phyloP scores from a whole-genome alignment of 2,113 vertebrate genomes.

The Australoheros scitulus region DNA sequence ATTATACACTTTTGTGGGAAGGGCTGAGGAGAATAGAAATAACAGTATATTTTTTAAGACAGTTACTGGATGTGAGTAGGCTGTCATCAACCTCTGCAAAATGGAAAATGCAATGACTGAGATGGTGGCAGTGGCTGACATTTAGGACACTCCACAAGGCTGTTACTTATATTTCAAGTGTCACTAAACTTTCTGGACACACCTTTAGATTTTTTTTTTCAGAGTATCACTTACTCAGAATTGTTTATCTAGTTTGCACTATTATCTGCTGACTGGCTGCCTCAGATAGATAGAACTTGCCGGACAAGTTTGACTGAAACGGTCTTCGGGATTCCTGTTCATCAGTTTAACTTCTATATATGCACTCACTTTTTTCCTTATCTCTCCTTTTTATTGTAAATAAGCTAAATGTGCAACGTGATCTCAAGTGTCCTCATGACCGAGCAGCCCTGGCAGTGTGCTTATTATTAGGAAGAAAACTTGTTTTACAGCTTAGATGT shows the following conservation, averaged over 20 bases:
- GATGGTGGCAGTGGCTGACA: background rate
- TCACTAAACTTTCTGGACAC: background rate
- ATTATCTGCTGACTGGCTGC: background rate
- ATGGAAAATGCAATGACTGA: background rate
- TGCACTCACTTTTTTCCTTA: background rate
- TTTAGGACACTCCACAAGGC: background rate
- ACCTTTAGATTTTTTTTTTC: background rate
- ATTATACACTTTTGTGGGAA: background rate
- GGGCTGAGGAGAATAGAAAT: background rate
- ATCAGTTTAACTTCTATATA: background rate
- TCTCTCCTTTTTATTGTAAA: constrained; percentile 37
- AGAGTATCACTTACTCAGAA: background rate
- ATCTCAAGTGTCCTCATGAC: constrained; percentile 46
- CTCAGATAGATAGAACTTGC: constrained; percentile 5
- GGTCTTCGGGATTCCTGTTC: background rate
- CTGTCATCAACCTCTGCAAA: background rate
- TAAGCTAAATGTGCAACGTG: constrained; percentile 53
- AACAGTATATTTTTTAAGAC: background rate
- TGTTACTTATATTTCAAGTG: background rate
- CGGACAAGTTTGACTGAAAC: constrained; percentile 45
- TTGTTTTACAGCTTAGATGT: too few species aligned
- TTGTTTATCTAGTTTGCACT: background rate
- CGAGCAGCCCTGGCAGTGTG: constrained; percentile 37
- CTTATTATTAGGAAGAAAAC: constrained; percentile 16
- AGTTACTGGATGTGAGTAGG: background rate